phyloP scores from a whole-genome alignment of 2,113 vertebrate genomes.

The Panurus biarmicus region DNA sequence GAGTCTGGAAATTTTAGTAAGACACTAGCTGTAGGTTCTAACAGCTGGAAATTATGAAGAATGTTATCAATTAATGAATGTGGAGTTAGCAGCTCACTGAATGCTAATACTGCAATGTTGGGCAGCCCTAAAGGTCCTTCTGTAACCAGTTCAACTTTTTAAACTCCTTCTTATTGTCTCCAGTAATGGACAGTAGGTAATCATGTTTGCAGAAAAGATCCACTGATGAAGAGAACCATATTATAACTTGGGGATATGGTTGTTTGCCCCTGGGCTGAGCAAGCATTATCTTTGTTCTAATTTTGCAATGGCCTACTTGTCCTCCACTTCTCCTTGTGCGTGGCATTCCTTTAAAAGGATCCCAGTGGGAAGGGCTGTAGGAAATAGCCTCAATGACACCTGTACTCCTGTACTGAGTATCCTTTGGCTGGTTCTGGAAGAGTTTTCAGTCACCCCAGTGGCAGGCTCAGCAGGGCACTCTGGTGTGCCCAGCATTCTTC shows the following conservation, averaged over 20 bases:
- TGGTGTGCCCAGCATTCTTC: not conserved
- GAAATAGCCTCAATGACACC: not conserved
- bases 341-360: not conserved
- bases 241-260: not conserved
- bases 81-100: not conserved
- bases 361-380: not conserved
- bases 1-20: not conserved
- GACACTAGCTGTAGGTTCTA: not conserved
- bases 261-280: not conserved
- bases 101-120: not conserved
- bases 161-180: not conserved
- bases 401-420: not conserved
- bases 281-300: not conserved
- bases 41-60: not conserved
- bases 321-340: not conserved
- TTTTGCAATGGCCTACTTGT: not conserved
- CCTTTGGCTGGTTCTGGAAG: not conserved
- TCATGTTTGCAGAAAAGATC: not conserved
- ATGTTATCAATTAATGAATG: not conserved
- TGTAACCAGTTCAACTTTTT: not conserved
- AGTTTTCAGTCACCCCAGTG: not conserved
- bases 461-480: not conserved
- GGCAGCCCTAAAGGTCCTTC: not conserved
- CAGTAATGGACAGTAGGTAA: not conserved
- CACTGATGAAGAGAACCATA: not conserved